Percentiles rank a stretch among this genome's conserved stretches.
Conservation (phyloP, 2,113 vertebrate species). For the Andinoacara biseriatus region DNA sequence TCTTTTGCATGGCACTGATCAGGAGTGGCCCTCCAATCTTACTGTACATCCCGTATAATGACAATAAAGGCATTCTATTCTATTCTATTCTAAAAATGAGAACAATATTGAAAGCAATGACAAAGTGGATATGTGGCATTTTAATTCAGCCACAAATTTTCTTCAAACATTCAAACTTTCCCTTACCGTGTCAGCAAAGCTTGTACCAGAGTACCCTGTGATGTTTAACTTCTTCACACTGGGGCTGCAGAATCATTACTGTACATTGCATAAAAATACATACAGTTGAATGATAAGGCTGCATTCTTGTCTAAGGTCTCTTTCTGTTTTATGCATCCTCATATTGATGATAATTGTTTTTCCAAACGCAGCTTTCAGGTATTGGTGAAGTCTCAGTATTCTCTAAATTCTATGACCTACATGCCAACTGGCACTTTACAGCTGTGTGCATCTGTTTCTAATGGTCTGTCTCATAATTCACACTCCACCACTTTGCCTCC, state of each 20-base stretch:
- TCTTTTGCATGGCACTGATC: too few species aligned
- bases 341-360: not conserved
- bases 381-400: conserved; percentile 20
- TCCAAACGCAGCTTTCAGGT: not conserved
- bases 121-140: too few species aligned
- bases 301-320: not conserved
- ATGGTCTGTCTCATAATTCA: conserved; percentile 45
- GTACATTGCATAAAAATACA: not conserved
- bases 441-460: conserved; percentile 51
- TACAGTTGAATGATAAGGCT: not conserved
- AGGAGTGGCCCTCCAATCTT: too few species aligned
- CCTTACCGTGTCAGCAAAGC: too few species aligned
- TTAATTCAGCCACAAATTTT: too few species aligned
- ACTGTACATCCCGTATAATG: too few species aligned
- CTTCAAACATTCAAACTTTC: too few species aligned
- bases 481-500: conserved; percentile 43
- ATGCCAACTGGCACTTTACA: conserved; percentile 30
- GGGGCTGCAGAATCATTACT: not conserved
- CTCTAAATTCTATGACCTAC: conserved; percentile 33
- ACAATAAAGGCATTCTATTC: too few species aligned
- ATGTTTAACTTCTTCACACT: conserved; percentile 12
- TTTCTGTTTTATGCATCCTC: not conserved
- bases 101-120: too few species aligned
- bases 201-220: not conserved
- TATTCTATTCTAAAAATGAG: too few species aligned